Evolutionary conservation across 64 coral and sea anemone species (phyloP).

Genomic region (Catalaphyllia jardinei): DNA sequence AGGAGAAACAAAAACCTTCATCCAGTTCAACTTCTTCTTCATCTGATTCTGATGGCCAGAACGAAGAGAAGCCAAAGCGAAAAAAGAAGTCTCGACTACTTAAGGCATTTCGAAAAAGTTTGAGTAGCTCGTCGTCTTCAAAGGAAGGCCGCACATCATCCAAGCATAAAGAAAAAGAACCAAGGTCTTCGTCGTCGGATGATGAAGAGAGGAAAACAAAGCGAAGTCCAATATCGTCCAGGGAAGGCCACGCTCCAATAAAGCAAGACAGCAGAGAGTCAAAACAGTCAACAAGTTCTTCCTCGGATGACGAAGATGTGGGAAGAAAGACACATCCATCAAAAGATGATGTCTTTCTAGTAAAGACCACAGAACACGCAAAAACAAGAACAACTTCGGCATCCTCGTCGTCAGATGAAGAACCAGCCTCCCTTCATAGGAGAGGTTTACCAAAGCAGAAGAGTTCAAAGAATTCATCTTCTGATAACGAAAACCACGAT

Average conservation of each 20-base stretch:
- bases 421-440: background rate
- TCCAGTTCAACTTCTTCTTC: background rate
- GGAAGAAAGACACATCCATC: background rate
- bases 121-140: background rate
- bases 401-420: conserved; percentile 9
- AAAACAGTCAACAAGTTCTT: conserved; percentile 17
- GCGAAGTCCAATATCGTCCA: no score
- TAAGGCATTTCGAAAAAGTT: background rate
- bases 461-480: background rate
- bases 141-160: background rate
- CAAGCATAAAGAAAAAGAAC: background rate
- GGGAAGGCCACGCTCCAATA: background rate
- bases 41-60: background rate
- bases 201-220: background rate
- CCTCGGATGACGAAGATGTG: background rate
- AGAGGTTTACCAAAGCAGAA: background rate
- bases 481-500: background rate
- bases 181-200: conserved; percentile 9
- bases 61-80: background rate
- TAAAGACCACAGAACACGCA: background rate
- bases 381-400: background rate
- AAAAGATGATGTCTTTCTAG: background rate
- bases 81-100: conserved; percentile 19
- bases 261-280: background rate
- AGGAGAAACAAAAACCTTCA: conserved; percentile 10